These are phyloP conservation scores for Eumeta japonica DNA, from an alignment of 1,140 invertebrate species.

Conservation along the genomic window DNA sequence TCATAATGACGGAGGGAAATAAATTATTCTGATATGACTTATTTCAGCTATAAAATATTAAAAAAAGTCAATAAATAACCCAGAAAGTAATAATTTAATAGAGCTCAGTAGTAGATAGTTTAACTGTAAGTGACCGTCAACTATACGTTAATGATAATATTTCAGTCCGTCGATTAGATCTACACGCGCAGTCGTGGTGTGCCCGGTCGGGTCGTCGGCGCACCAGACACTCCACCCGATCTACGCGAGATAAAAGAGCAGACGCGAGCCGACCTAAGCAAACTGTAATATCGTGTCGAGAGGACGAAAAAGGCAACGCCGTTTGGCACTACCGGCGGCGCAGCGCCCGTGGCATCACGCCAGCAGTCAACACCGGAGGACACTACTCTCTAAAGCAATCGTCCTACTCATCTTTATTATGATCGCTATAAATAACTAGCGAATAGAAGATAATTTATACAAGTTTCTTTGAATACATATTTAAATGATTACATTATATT, in stretches of 20 bases:
- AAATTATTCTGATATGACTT: no score
- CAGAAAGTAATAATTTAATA: background rate
- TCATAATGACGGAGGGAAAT: no score
- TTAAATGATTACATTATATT: no score
- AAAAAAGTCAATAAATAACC: no score
- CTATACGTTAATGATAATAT: background rate
- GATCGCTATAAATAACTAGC: background rate
- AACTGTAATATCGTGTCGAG: conserved; percentile 37
- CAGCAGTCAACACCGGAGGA: conserved; percentile 43
- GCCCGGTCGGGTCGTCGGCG: background rate
- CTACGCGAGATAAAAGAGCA: conserved; percentile 10
- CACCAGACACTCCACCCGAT: no score
- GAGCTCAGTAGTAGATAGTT: background rate
- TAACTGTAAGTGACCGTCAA: background rate
- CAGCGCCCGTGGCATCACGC: conserved; percentile 29
- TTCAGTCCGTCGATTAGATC: background rate
- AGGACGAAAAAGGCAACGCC: conserved; percentile 26
- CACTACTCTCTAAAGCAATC: conserved; percentile 40
- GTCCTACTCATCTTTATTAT: conserved; percentile 12
- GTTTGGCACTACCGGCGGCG: conserved; percentile 22
- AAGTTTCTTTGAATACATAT: background rate
- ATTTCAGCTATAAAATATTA: no score
- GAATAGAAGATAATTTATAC: background rate
- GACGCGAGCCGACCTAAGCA: conserved; percentile 21
- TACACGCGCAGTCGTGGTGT: background rate